These are phyloP conservation scores for Drosophila bipectinata DNA, from an alignment of 1,140 invertebrate species.

Conservation along the genomic window DNA sequence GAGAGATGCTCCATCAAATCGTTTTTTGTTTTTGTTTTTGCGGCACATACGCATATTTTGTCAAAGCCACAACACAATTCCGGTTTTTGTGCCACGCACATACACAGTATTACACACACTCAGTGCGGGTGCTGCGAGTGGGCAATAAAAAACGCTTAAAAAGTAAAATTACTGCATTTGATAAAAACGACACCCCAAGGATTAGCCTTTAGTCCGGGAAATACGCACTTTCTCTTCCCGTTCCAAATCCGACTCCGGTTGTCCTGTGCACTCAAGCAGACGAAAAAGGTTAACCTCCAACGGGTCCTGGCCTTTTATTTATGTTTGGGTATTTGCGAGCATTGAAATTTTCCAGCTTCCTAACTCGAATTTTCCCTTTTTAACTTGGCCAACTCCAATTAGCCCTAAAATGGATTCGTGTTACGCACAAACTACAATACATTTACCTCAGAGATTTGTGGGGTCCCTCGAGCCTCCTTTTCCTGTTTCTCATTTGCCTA, in stretches of 20 bases:
- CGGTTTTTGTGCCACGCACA: conserved; percentile 19
- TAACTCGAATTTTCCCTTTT: conserved; percentile 6
- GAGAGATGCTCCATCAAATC: conserved; percentile 34
- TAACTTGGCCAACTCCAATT: conserved; percentile 69
- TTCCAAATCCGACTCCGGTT: not conserved
- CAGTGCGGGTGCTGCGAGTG: conserved; percentile 5
- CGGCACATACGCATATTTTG: not conserved
- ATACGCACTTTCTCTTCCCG: not conserved
- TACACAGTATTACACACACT: not conserved
- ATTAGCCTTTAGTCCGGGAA: conserved; percentile 32
- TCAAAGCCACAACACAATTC: conserved; percentile 57
- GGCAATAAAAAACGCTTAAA: conserved; percentile 62
- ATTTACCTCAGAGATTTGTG: conserved; percentile 58
- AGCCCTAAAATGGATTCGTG: conserved; percentile 78
- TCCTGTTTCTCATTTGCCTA: conserved; percentile 3
- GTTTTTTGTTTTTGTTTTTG: conserved; percentile 1
- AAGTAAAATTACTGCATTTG: conserved; percentile 54
- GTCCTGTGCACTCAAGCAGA: conserved; percentile 37
- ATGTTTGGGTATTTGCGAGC: conserved; percentile 18
- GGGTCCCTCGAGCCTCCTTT: conserved; percentile 12
- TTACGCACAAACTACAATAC: conserved; percentile 70
- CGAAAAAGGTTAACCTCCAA: conserved; percentile 63
- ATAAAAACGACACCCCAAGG: conserved; percentile 63
- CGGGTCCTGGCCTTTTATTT: conserved; percentile 22
- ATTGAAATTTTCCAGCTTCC: conserved; percentile 55